Evolutionary conservation across 2,113 vertebrate genomes (phyloP).

Genomic region (Rhodinocichla rosea): DNA sequence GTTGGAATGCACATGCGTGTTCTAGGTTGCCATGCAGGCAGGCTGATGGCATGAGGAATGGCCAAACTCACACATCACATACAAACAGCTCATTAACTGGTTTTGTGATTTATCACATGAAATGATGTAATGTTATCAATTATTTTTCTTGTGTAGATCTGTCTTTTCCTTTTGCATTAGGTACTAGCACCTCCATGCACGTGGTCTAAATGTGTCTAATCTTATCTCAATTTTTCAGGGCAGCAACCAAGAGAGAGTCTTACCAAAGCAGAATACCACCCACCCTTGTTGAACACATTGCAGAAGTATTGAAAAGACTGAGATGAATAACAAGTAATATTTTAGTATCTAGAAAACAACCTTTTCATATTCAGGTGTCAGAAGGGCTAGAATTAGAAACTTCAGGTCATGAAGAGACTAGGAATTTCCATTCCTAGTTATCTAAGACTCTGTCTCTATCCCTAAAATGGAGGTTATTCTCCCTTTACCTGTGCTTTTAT

Average conservation of each 20-base stretch:
- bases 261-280: neutral
- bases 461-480: neutral
- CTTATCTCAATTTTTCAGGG: neutral
- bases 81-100: neutral
- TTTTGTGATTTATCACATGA: neutral
- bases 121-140: fast-evolving
- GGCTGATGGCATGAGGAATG: neutral
- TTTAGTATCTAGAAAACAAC: neutral
- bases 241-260: neutral
- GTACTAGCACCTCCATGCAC: neutral
- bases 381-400: neutral
- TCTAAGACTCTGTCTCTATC: neutral
- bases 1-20: neutral
- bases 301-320: neutral
- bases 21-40: neutral
- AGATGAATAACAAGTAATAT: neutral
- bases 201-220: neutral
- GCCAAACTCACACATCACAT: neutral
- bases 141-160: neutral
- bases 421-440: neutral
- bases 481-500: neutral
- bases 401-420: neutral
- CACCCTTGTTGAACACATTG: neutral
- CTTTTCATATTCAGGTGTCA: neutral
- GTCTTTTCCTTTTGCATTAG: neutral